Evolutionary conservation across 1,140 invertebrate genomes (phyloP), one percentile per base, ranked within the genome.

Genomic region (Steinernema feltiae): DNA sequence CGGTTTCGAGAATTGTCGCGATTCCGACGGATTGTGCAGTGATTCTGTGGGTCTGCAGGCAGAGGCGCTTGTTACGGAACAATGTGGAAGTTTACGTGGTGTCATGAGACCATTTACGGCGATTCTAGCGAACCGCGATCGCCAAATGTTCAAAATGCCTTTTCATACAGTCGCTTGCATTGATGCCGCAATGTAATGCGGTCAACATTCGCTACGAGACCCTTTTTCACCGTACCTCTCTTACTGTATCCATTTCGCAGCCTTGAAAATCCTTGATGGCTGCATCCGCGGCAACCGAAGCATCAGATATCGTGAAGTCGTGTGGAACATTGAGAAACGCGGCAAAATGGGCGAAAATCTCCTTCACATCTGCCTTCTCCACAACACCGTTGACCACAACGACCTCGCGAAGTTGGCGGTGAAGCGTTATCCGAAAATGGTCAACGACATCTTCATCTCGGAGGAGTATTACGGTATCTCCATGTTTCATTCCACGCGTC

Each of bases 391-490:
- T 0, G 88, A 96, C 41, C 93, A 97, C 85, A 92, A 93, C 3
- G 94, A 97, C 85, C 89, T 99, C 29, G 95, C 94, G 0, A 97
- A 97, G 88, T 87, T 94, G 78, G 88, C 98, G 0, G 87, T 98
- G 0, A 90, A 92, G 69, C 92, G 94, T 85, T 99, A 93, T 88
- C 96, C 96, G 0, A 95, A 94, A 85, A 90, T 98, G 0, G 94
- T 98, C 81, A 93, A 96, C 84, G 96, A 99, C 85, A 92, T 97
- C 79, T 99, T 98, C 87, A 91, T 95, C 85, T 91, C 91, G 63
- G 95, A 99, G 81, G 95, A 98, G 87, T 98, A 98, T 87, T 99
- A 97, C 85, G 94, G 94, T 94, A 7, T 0, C 17, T 0, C n/a
- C n/a, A n/a, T n/a, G n/a, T n/a, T n/a, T n/a, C n/a, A n/a, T n/a